phyloP scores from a whole-genome alignment of 2,888 invertebrate genomes.

The Polymixis lichenea region DNA sequence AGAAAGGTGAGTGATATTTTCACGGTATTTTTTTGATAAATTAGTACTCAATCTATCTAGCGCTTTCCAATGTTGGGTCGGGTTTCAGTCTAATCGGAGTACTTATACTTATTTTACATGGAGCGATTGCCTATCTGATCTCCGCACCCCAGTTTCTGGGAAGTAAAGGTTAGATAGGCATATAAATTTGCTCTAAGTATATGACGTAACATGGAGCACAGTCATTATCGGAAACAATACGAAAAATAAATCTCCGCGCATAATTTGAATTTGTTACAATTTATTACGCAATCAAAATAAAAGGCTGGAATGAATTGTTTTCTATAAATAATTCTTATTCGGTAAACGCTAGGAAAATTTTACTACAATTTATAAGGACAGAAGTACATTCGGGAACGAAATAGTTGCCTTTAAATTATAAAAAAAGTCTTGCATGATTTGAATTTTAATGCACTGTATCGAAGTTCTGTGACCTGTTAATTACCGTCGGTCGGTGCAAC shows the following conservation, averaged over 20 bases:
- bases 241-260: not conserved
- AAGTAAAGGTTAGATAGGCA: too few relatives aligned
- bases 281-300: conserved; percentile 41
- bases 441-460: conserved; percentile 18
- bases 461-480: conserved; percentile 11
- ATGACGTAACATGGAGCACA: not conserved
- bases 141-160: too few relatives aligned
- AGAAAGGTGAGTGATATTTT: conserved; percentile 43
- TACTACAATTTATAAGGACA: not conserved
- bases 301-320: conserved; percentile 3
- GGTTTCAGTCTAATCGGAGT: not conserved
- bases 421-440: not conserved
- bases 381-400: conserved; percentile 16
- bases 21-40: not conserved
- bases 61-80: not conserved
- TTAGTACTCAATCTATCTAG: not conserved
- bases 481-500: not conserved
- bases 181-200: not conserved
- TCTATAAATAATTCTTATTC: not conserved
- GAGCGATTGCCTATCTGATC: too few relatives aligned
- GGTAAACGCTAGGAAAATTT: not conserved
- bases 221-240: conserved; percentile 5
- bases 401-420: not conserved
- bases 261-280: conserved; percentile 34
- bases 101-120: not conserved